phyloP scores from a whole-genome alignment of 2,797 vertebrate genomes.

The Catamblyrhynchus diadema region DNA sequence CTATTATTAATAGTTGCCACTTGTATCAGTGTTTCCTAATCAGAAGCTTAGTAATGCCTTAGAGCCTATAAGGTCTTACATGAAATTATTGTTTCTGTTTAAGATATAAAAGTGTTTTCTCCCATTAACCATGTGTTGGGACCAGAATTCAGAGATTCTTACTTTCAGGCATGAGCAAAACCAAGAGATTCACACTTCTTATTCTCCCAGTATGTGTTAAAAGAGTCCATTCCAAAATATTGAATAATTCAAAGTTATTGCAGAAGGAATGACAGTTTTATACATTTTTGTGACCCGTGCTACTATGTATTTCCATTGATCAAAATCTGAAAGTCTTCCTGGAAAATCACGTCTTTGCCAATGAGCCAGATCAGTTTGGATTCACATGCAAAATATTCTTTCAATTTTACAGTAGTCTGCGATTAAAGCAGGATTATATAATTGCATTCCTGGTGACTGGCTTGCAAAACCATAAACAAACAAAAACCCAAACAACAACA shows the following conservation, averaged over 20 bases:
- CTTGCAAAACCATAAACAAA: constrained; percentile 24
- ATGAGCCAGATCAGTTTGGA: not conserved
- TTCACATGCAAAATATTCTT: not conserved
- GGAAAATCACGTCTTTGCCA: not conserved
- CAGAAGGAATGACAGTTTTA: not conserved
- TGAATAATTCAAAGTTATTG: not conserved
- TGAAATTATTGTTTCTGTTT: not conserved
- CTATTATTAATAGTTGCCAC: not conserved
- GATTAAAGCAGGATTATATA: constrained; percentile 29
- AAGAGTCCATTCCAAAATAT: not conserved
- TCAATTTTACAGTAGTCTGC: not conserved
- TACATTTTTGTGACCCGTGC: not conserved
- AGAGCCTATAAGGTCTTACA: not conserved
- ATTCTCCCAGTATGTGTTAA: not conserved
- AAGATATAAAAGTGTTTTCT: not conserved
- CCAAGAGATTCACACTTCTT: not conserved
- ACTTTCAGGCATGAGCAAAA: not conserved
- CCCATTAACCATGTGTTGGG: not conserved
- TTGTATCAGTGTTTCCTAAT: not conserved
- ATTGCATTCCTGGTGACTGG: not conserved
- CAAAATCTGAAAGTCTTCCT: not conserved
- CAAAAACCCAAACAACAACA: not conserved
- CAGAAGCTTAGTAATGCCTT: not conserved
- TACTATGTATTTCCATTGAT: not conserved
- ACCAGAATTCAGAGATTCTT: not conserved